Evolutionary conservation across 2,113 vertebrate species (phyloP), one percentile per base, ranked within the genome.

Genomic region (Andinoacara biseriatus): DNA sequence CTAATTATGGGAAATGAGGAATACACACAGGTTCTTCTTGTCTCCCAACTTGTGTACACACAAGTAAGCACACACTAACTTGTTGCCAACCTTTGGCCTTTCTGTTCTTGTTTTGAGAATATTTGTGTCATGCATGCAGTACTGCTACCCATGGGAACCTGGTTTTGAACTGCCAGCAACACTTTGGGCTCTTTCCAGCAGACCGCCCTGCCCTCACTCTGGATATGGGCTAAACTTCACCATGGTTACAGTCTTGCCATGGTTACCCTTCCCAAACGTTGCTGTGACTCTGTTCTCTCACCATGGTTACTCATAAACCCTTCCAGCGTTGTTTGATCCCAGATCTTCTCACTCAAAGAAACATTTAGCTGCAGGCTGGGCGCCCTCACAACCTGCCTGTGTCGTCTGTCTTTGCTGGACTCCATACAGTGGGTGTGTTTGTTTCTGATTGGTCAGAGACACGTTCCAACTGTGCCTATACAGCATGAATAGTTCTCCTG

Each of bases 291-390:
- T 87, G 87, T 85, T 85, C 85, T 10, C 75, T 92, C 90, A 80
- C 92, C 90, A 91, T 93, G 93, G 92, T 93, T 85, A 94, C 91
- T 49, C 33, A 79, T 81, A 94, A 93, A 91, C 92, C 88, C 90
- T 91, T 78, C 52, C 57, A 74, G 90, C 82, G 38, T 22, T 75
- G 80, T 90, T 86, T 90, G 91, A 89, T 89, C 91, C 87, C 77
- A 46, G 88, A 84, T 90, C 18, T 3, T 77, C 83, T 78, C 85
- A 54, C 76, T 77, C 69, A 33, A 33, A 89, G 65, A 80, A 85
- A 78, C 81, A 63, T 81, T 90, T 78, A n/a, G 81, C 72, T 65
- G 84, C 24, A 52, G 86, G 67, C 85, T 38, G 59, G 86, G 61
- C 74, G 26, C 83, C 75, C 86, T 59, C 4, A 40, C 67, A 83